Evolutionary conservation across 2,797 vertebrate genomes (phyloP).

Genomic region (Otolemur crassicaudatus): DNA sequence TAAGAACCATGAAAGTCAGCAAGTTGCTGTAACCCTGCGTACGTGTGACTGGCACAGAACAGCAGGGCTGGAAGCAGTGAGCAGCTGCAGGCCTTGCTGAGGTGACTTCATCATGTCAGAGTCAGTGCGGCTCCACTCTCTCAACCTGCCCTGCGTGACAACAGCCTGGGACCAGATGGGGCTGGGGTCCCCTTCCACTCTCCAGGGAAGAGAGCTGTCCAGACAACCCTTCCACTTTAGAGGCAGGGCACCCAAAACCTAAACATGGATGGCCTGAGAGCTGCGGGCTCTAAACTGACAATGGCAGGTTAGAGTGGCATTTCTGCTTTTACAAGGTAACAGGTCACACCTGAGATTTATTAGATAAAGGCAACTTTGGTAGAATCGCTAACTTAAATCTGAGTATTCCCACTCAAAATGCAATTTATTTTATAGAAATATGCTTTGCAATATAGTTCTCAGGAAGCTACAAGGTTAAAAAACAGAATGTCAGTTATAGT

Average conservation of each 20-base stretch:
- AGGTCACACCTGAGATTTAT: neutral
- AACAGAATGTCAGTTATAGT: neutral
- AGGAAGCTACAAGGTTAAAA: neutral
- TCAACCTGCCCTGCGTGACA: neutral
- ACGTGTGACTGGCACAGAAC: neutral
- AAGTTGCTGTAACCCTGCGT: neutral
- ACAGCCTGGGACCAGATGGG: neutral
- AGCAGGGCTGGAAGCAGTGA: neutral
- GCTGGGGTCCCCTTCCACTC: neutral
- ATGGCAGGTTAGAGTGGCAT: accelerated
- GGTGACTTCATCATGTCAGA: neutral
- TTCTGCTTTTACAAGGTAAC: neutral
- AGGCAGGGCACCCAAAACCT: too few relatives aligned
- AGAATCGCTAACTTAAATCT: neutral
- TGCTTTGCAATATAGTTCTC: neutral
- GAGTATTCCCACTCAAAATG: neutral
- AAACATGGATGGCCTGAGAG: neutral
- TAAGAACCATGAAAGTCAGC: neutral
- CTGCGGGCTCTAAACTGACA: neutral
- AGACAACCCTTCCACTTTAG: neutral
- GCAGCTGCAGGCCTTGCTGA: too few relatives aligned
- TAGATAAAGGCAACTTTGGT: neutral
- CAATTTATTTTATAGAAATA: neutral
- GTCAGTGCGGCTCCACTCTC: neutral
- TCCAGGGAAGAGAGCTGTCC: neutral